Percentiles rank a stretch among this genome's conserved stretches.
Evolutionary conservation across 2,888 invertebrate genomes (phyloP).

Genomic region (Pyrochroa serraticornis): DNA sequence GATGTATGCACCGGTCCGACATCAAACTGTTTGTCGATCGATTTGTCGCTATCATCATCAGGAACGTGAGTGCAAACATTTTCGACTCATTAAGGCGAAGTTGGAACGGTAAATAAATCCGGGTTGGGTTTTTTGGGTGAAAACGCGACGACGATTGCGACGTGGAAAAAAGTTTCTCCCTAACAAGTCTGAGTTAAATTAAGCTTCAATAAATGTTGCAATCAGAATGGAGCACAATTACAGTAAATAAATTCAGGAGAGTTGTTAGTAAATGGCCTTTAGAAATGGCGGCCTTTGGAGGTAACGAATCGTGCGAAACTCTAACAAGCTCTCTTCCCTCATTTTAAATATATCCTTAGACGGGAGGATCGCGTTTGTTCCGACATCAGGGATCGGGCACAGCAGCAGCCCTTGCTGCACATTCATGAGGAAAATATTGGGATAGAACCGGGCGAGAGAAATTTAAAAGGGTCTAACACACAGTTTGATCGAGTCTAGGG

Average conservation of each 20-base stretch:
- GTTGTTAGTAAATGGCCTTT: slow-evolving; percentile 48
- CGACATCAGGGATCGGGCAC: slow-evolving; percentile 1
- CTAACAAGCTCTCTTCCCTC: slow-evolving; percentile 47
- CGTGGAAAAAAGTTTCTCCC: slow-evolving; percentile 12
- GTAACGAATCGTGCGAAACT: slow-evolving; percentile 49
- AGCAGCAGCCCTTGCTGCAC: neutral
- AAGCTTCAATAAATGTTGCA: slow-evolving; percentile 46
- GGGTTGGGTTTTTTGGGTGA: too few relatives aligned
- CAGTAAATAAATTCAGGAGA: slow-evolving; percentile 47
- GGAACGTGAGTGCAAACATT: neutral
- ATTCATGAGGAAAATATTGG: too few relatives aligned
- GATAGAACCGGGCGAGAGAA: too few relatives aligned
- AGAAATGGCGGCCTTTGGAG: slow-evolving; percentile 44
- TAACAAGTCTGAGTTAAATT: slow-evolving; percentile 40
- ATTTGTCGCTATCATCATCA: slow-evolving; percentile 5
- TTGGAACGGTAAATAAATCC: neutral
- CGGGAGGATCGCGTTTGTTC: neutral
- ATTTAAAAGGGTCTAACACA: too few relatives aligned
- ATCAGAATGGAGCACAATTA: slow-evolving; percentile 48
- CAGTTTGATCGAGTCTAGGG: too few relatives aligned
- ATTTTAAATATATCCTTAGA: slow-evolving; percentile 41
- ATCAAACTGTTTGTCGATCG: slow-evolving; percentile 15
- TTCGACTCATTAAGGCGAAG: neutral
- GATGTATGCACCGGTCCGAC: slow-evolving; percentile 6
- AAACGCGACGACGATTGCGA: slow-evolving; percentile 2